Evolutionary conservation across 2,797 vertebrate genomes (phyloP), one percentile per base, ranked within the genome.

Genomic region (Halcyon chelicuti): DNA sequence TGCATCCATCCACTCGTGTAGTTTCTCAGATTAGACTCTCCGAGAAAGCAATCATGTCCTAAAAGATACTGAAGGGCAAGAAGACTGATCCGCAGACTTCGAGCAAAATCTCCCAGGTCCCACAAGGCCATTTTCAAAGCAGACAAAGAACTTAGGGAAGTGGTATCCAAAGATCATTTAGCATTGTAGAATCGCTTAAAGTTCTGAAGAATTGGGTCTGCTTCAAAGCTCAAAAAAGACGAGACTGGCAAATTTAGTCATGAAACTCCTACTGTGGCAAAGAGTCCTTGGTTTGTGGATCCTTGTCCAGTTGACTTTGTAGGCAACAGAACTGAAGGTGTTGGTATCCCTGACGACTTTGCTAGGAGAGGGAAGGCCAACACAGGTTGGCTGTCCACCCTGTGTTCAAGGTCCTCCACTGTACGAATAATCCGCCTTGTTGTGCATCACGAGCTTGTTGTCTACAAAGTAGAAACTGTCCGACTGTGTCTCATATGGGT

Each of bases 381-480:
- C 25, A 0, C 31, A 35, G 80, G 39, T 23, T 19, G 54, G 44
- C 44, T 47, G 14, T 12, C 29, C 74, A 8, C 67, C 86, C 86
- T 11, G 25, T 8, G 35, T 93, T 98, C 98, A 99, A 21, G 99
- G 98, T 15, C 98, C 98, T 51, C 99, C 99, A 1, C 99, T 99
- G 98, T 99, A 99, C 22, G 99, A 99, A 98, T 99, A 99, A 97
- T 99, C 99, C 93, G 99, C 99, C 98, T 99, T 99, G 98, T 99
- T 99, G 98, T 99, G 99, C 99, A 99, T 99, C 98, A 99, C 99
- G 94, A 99, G 98, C 98, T 99, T 99, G 98, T 99, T 99, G 97
- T 99, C 99, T 97, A 99, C 99, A 96, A 99, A 99, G 98, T 99
- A 99, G 98, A 99, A 99, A 98, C 99, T 99, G 99, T 99, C 99